Evolutionary conservation across 2,797 vertebrate genomes (phyloP).

Genomic region (Holocentrus rufus): DNA sequence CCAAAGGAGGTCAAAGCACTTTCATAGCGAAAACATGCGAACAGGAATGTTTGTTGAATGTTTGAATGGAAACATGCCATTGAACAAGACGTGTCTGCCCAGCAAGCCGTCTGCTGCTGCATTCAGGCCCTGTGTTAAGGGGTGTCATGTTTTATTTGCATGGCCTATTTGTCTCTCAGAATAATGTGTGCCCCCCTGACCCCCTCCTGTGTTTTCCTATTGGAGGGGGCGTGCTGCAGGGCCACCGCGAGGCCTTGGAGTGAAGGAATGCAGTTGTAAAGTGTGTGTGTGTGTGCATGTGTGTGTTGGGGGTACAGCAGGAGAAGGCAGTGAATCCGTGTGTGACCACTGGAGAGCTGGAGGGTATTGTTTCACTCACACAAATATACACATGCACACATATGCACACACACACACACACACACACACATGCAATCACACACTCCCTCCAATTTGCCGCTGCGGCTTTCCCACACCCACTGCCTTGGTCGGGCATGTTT

Average conservation of each 20-base stretch:
- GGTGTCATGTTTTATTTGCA: constrained; percentile 74
- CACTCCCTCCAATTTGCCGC: constrained; percentile 64
- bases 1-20: constrained; percentile 25
- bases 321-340: constrained; percentile 76
- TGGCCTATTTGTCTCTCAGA: constrained; percentile 70
- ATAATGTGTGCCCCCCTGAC: constrained; percentile 68
- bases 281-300: constrained; percentile 46
- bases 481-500: constrained; percentile 47
- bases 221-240: constrained; percentile 55
- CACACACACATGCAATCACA: constrained; percentile 51
- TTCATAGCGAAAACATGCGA: constrained; percentile 16
- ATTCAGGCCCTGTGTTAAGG: constrained; percentile 45
- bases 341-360: constrained; percentile 69
- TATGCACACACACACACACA: constrained; percentile 28
- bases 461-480: constrained; percentile 74
- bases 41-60: constrained; percentile 19
- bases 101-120: constrained; percentile 30
- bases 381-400: constrained; percentile 56
- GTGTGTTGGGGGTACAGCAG: constrained; percentile 62
- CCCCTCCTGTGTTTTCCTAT: constrained; percentile 70
- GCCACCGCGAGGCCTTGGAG: constrained; percentile 50
- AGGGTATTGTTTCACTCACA: constrained; percentile 66
- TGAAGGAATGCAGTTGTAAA: constrained; percentile 76
- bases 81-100: constrained; percentile 20
- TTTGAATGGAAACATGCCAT: constrained; percentile 15